phyloP scores from a whole-genome alignment of 2,797 vertebrate genomes.

The Tympanoctomys barrerae region DNA sequence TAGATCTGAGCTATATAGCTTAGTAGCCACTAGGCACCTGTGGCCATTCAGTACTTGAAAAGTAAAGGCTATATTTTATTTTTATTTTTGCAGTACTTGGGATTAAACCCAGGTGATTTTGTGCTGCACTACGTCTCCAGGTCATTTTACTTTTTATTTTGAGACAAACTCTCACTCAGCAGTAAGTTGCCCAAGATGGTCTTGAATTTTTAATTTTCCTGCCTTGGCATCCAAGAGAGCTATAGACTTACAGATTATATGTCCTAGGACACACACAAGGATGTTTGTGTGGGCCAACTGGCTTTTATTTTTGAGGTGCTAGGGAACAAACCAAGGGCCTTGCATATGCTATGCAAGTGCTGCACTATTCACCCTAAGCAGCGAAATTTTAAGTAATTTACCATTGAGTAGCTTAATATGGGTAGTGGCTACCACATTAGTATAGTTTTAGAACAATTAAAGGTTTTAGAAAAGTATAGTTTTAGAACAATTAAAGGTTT shows the following conservation, averaged over 20 bases:
- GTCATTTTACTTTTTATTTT: not conserved
- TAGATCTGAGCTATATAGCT: not conserved
- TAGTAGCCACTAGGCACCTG: not conserved
- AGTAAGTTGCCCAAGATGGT: not conserved
- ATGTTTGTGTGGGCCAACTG: not conserved
- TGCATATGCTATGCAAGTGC: not conserved
- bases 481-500: not conserved
- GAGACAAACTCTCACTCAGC: not conserved
- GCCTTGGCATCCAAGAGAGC: not conserved
- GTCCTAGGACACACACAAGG: no score
- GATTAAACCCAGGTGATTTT: not conserved
- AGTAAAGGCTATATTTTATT: not conserved
- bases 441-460: not conserved
- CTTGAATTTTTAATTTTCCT: not conserved
- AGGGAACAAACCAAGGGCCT: not conserved
- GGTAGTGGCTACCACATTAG: not conserved
- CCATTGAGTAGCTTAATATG: not conserved
- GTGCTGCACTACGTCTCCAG: not conserved
- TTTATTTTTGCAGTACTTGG: not conserved
- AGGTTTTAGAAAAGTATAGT: not conserved
- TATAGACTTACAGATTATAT: no score
- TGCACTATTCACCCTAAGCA: not conserved
- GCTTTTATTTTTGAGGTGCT: not conserved
- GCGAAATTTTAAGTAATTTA: slow-evolving; percentile 20
- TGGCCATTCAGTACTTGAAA: not conserved